Evolutionary conservation across 1,140 invertebrate genomes (phyloP).

Genomic region (Monochamus saltuarius): DNA sequence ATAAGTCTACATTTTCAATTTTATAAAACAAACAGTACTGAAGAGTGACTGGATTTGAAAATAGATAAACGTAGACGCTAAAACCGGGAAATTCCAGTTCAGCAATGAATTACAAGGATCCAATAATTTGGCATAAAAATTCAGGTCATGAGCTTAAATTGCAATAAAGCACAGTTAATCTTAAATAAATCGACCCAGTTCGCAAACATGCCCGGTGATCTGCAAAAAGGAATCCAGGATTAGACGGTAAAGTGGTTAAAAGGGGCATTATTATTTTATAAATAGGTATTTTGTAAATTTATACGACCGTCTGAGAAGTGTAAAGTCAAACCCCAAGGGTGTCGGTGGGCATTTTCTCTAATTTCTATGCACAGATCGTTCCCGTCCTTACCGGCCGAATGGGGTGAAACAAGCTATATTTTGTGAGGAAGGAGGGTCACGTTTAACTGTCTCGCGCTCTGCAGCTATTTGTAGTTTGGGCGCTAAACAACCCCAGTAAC

Average conservation of each 20-base stretch:
- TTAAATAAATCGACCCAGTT: constrained; percentile 23
- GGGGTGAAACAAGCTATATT: constrained; percentile 36
- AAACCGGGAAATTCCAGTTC: too few relatives aligned
- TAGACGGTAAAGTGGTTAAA: constrained; percentile 37
- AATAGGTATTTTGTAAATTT: constrained; percentile 41
- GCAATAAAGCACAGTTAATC: constrained; percentile 19
- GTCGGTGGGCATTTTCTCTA: constrained; percentile 29
- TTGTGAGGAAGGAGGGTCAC: constrained; percentile 18
- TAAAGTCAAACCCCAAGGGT: constrained; percentile 32
- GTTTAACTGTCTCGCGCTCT: constrained; percentile 8
- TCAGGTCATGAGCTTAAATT: constrained; percentile 7
- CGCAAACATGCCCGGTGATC: constrained; percentile 19
- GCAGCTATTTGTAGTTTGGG: too few relatives aligned
- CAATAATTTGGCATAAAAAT: constrained; percentile 17
- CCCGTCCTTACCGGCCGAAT: constrained; percentile 27
- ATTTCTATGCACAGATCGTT: constrained; percentile 37
- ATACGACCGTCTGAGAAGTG: constrained; percentile 34
- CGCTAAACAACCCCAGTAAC: too few relatives aligned
- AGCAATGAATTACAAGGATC: too few relatives aligned
- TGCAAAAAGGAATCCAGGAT: constrained; percentile 20
- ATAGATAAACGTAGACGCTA: too few relatives aligned
- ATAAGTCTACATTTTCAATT: too few relatives aligned
- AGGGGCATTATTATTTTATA: constrained; percentile 41
- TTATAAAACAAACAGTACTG: too few relatives aligned
- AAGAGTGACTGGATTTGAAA: too few relatives aligned